Evolutionary conservation across 2,113 vertebrate genomes (phyloP), one percentile per base, ranked within the genome.

Genomic region (Bettongia penicillata): DNA sequence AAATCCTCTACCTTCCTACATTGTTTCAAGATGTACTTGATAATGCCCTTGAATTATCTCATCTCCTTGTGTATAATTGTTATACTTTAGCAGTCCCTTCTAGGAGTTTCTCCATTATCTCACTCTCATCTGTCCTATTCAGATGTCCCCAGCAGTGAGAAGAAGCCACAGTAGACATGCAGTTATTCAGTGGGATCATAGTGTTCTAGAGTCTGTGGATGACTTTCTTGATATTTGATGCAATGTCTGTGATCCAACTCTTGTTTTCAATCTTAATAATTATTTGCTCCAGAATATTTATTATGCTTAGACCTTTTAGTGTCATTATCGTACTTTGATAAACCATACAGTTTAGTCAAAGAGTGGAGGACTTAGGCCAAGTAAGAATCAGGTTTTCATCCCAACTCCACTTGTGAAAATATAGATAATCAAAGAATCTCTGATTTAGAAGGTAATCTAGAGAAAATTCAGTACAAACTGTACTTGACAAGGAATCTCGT

Each of bases 11-110:
- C 68, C 94, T 37, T 77, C 28, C 3, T 12, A 37, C 11, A 2
- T 96, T 90, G 23, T 89, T 94, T 93, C 31, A 92, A 93, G 68
- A 16, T 96, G 50, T 94, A 37, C 43, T 89, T 91, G 14, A 94
- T 48, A n/a, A 68, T 50, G 19, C 43, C 89, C 49, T 92, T 68
- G 37, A 93, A 92, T 94, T 2, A 91, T 61, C 91, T 51, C 57
- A 50, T 90, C 19, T 89, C 22, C n/a, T 16, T 90, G 4, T 22
- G 84, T 93, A 16, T 10, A 92, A 51, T 51, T 51, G 61, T 7
- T 57, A 28, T 23, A 51, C 37, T 90, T 95, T 53, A 55, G 91
- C 2, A 53, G 43, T 53, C 77, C 14, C 11, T 55, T 31, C 0
- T 90, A 94, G 51, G n/a, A 26, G 37, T 37, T 68, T 3, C 28